A percentile compares a stretch with the other conserved stretches of the same genome.
These are phyloP conservation scores for Ophion obscuratus DNA, from an alignment of 2,888 invertebrate genomes.

Conservation along the genomic window DNA sequence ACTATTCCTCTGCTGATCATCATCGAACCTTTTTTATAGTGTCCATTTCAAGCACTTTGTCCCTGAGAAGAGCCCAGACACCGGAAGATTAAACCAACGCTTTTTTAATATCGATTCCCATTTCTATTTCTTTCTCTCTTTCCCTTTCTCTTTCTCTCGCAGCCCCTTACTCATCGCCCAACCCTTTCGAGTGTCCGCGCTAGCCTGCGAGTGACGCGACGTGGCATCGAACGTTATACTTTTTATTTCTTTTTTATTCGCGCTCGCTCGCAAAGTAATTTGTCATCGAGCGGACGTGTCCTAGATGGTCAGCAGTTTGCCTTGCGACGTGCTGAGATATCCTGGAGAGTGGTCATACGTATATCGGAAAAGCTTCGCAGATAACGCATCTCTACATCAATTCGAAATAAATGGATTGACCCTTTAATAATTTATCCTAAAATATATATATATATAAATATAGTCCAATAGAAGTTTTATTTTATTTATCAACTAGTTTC, in stretches of 20 bases:
- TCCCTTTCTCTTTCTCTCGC: neutral
- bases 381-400: neutral
- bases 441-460: too few relatives aligned
- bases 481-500: too few relatives aligned
- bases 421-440: too few relatives aligned
- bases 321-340: slow-evolving; percentile 16
- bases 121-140: too few relatives aligned
- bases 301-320: slow-evolving; percentile 46
- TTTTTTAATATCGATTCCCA: too few relatives aligned
- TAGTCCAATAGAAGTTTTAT: too few relatives aligned
- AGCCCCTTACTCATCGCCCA: too few relatives aligned
- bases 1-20: too few relatives aligned
- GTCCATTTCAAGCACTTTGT: too few relatives aligned
- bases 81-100: too few relatives aligned
- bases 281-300: slow-evolving; percentile 54
- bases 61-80: too few relatives aligned
- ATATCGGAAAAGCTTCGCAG: slow-evolving; percentile 8
- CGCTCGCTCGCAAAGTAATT: slow-evolving; percentile 46
- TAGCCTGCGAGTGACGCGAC: slow-evolving; percentile 49
- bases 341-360: neutral
- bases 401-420: neutral
- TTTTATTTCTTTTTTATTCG: slow-evolving; percentile 23
- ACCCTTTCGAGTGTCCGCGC: neutral
- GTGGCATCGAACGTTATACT: slow-evolving; percentile 12
- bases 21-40: too few relatives aligned